Evolutionary conservation across 2,797 vertebrate species (phyloP).

Genomic region (Silurus aristotelis): DNA sequence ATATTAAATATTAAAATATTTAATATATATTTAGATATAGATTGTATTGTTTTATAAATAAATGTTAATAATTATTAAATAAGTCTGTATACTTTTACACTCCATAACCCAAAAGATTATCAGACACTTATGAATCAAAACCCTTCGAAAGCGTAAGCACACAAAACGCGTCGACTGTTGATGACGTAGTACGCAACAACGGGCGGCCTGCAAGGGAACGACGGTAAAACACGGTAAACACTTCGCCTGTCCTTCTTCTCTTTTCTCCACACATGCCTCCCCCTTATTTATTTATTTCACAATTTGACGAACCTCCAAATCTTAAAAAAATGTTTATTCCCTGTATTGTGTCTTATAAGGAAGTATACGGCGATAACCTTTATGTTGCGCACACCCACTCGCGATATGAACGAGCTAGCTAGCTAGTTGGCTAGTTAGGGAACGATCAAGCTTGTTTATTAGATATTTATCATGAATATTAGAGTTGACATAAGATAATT

Average conservation of each 20-base stretch:
- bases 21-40: too few species aligned
- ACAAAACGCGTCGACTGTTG: background rate
- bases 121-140: too few species aligned
- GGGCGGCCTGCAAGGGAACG: background rate
- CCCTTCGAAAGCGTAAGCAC: background rate
- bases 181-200: slow-evolving; percentile 19
- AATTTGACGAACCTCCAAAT: too few species aligned
- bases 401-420: background rate
- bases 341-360: background rate
- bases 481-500: too few species aligned
- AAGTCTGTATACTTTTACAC: too few species aligned
- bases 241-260: background rate
- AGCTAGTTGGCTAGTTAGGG: background rate
- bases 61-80: too few species aligned
- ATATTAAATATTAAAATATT: too few species aligned
- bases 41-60: too few species aligned
- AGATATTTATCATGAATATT: background rate
- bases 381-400: slow-evolving; percentile 15
- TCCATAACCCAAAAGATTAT: too few species aligned
- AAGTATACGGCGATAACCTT: background rate
- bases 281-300: background rate
- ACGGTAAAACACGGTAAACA: background rate
- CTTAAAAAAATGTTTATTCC: background rate
- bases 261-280: background rate
- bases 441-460: background rate